phyloP scores from a whole-genome alignment of 1,140 invertebrate species.

The Philotrypesis tridentata region DNA sequence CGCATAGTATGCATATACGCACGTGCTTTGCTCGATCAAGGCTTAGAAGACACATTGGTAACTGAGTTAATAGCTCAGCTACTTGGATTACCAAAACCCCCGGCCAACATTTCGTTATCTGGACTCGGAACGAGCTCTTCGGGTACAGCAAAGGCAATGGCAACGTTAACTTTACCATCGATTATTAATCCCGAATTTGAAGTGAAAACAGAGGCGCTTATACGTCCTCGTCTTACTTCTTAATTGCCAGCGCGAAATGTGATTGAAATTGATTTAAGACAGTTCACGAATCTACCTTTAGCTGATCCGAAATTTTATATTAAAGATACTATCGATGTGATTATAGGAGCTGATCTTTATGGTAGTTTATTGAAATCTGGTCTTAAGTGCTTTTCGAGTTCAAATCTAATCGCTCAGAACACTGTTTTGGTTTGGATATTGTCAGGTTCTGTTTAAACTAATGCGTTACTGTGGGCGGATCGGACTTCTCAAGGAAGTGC shows the following conservation, averaged over 20 bases:
- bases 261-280: not conserved
- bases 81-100: not conserved
- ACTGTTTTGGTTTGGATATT: not conserved
- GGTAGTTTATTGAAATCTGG: not conserved
- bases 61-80: not conserved
- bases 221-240: not conserved
- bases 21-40: conserved; percentile 1
- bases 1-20: not conserved
- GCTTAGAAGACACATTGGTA: not conserved
- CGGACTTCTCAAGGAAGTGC: not conserved
- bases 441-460: not conserved
- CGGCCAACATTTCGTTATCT: not conserved
- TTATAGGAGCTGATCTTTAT: not conserved
- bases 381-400: not conserved
- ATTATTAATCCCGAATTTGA: not conserved
- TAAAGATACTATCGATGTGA: not conserved
- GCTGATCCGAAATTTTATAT: not conserved
- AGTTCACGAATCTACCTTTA: not conserved
- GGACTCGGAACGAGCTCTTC: not conserved
- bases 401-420: not conserved
- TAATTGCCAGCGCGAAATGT: not conserved
- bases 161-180: conserved; percentile 7
- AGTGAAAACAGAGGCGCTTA: not conserved
- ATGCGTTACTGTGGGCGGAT: not conserved
- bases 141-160: not conserved